Conservation (phyloP, 2,888 invertebrate species). For the Luperina testacea region DNA sequence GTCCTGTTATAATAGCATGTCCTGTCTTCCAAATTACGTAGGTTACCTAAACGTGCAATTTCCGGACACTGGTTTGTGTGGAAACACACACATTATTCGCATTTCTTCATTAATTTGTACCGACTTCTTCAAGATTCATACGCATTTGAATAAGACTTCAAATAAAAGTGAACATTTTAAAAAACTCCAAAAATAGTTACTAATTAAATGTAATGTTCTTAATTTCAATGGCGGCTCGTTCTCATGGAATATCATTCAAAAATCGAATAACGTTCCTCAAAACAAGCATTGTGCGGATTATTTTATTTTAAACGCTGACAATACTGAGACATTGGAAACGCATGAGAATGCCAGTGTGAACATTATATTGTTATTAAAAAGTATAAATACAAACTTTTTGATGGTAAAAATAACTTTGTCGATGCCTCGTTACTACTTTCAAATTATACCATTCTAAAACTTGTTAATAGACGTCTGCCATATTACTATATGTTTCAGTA, state of each 20-base stretch:
- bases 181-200: conserved; percentile 26
- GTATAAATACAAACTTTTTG: conserved; percentile 52
- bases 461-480: background rate
- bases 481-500: background rate
- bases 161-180: conserved; percentile 1
- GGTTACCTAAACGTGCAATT: conserved; percentile 36
- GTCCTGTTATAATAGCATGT: conserved; percentile 51
- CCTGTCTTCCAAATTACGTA: conserved; percentile 43
- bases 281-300: conserved; percentile 65
- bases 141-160: conserved; percentile 4
- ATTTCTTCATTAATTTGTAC: conserved; percentile 10
- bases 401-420: conserved; percentile 43
- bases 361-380: conserved; percentile 61
- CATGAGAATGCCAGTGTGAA: conserved; percentile 63
- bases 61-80: conserved; percentile 20
- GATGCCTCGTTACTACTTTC: conserved; percentile 2
- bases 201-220: conserved; percentile 53
- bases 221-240: conserved; percentile 55
- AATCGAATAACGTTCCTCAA: conserved; percentile 61
- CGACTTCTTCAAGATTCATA: background rate
- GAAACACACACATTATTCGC: conserved; percentile 7
- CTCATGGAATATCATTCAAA: conserved; percentile 63
- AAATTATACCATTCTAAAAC: background rate
- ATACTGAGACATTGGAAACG: conserved; percentile 68
- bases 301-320: conserved; percentile 67